Conservation (phyloP, 1,140 invertebrate genomes). For the Drosophila jambulina region DNA sequence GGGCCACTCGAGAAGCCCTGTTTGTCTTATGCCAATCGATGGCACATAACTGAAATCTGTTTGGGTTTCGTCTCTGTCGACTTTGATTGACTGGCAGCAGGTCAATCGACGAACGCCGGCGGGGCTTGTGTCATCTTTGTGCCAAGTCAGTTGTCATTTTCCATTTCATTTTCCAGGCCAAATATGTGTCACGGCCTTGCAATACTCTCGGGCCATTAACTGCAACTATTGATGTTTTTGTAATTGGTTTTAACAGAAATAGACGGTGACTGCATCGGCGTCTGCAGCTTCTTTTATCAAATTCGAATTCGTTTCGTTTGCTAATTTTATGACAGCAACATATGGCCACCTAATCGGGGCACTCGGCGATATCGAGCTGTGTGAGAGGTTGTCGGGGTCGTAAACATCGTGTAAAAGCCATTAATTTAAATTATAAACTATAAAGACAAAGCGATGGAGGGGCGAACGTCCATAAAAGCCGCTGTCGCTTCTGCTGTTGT, state of each 20-base stretch:
- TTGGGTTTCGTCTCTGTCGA: constrained; percentile 24
- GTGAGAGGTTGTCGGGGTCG: constrained; percentile 15
- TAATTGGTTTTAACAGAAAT: constrained; percentile 49
- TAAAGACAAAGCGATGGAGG: constrained; percentile 59
- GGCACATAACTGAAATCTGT: constrained; percentile 39
- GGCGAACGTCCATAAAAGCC: constrained; percentile 62
- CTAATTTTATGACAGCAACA: constrained; percentile 72
- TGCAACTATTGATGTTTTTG: constrained; percentile 42
- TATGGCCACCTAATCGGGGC: constrained; percentile 65
- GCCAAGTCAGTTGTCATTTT: constrained; percentile 53
- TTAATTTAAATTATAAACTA: constrained; percentile 83
- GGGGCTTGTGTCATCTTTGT: constrained; percentile 21
- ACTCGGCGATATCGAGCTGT: constrained; percentile 32
- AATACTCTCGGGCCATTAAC: constrained; percentile 16
- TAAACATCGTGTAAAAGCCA: constrained; percentile 76
- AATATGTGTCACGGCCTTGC: constrained; percentile 72
- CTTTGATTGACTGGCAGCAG: constrained; percentile 38
- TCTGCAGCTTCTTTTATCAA: constrained; percentile 38
- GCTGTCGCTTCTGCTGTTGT: constrained; percentile 50
- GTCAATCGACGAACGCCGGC: not conserved
- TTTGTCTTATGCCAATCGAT: constrained; percentile 25
- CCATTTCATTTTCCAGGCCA: constrained; percentile 45
- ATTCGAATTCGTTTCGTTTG: constrained; percentile 51
- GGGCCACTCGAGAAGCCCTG: constrained; percentile 13
- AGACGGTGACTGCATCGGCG: constrained; percentile 50